A percentile compares a stretch with the other conserved stretches of the same genome.
phyloP scores from a whole-genome alignment of 2,888 invertebrate species.

The Hedychridium roseum region DNA sequence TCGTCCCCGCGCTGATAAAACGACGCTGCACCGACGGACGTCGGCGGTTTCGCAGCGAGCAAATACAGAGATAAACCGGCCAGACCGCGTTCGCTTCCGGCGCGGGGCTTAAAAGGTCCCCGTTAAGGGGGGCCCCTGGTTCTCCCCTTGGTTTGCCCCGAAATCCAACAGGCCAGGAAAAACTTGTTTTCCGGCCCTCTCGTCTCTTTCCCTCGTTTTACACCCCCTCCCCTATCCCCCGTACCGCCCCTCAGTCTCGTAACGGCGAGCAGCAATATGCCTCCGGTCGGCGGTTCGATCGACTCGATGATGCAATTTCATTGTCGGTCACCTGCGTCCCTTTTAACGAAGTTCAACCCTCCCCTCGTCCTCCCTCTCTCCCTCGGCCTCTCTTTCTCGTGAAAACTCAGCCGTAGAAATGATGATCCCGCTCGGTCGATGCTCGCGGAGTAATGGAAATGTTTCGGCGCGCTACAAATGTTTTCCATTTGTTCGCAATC shows the following conservation, averaged over 20 bases:
- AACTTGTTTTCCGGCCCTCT: constrained; percentile 21
- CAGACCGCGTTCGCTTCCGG: constrained; percentile 2
- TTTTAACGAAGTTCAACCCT: constrained; percentile 20
- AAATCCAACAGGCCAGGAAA: constrained; percentile 24
- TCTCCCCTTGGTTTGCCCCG: constrained; percentile 12
- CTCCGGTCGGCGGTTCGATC: too few relatives aligned
- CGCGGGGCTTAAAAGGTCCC: constrained; percentile 29
- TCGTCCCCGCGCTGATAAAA: constrained; percentile 46
- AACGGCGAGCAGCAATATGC: neutral
- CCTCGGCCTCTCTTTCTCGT: constrained; percentile 5
- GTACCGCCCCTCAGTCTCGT: neutral
- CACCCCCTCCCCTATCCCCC: neutral
- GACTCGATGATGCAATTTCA: neutral
- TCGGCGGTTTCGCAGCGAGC: constrained; percentile 23
- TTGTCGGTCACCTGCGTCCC: constrained; percentile 1
- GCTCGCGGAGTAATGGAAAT: too few relatives aligned
- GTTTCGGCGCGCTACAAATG: too few relatives aligned
- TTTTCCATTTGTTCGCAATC: too few relatives aligned
- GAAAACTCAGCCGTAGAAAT: neutral
- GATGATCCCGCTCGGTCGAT: constrained; percentile 2
- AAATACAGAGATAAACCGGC: constrained; percentile 19
- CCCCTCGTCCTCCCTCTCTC: constrained; percentile 4
- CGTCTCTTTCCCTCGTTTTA: constrained; percentile 14
- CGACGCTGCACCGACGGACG: constrained; percentile 46
- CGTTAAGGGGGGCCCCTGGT: neutral